Conservation (phyloP, 1,140 invertebrate genomes). For the Melitaea cinxia region DNA sequence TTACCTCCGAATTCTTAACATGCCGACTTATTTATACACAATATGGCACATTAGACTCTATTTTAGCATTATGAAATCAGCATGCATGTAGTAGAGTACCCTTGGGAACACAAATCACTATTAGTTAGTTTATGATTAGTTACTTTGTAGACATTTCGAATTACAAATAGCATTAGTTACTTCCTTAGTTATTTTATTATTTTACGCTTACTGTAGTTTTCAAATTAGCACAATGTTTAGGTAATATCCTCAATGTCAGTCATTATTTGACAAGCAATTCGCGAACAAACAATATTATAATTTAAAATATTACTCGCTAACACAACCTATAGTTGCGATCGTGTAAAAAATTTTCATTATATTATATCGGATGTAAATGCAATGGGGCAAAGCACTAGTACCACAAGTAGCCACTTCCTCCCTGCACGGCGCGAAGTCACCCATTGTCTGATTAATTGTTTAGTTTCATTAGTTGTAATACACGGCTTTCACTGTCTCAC, state of each 20-base stretch:
- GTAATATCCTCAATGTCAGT: constrained; percentile 48
- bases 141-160: constrained; percentile 54
- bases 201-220: constrained; percentile 38
- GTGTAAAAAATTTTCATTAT: not conserved
- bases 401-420: constrained; percentile 46
- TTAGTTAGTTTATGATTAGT: constrained; percentile 48
- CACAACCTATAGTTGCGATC: not conserved
- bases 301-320: not conserved
- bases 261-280: constrained; percentile 49
- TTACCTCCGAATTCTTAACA: constrained; percentile 48
- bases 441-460: constrained; percentile 62
- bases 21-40: constrained; percentile 57
- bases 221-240: constrained; percentile 40
- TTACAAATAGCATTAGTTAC: constrained; percentile 44
- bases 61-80: constrained; percentile 64
- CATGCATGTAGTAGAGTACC: constrained; percentile 69
- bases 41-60: constrained; percentile 57
- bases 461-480: constrained; percentile 46
- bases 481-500: constrained; percentile 33
- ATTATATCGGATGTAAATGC: not conserved
- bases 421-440: constrained; percentile 71
- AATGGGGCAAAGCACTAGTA: constrained; percentile 31
- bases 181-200: constrained; percentile 42
- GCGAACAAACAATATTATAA: constrained; percentile 16
- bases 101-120: constrained; percentile 54